Evolutionary conservation across 2,888 invertebrate species (phyloP), one percentile per base, ranked within the genome.

Genomic region (Hirtodrosophila trivittata): DNA sequence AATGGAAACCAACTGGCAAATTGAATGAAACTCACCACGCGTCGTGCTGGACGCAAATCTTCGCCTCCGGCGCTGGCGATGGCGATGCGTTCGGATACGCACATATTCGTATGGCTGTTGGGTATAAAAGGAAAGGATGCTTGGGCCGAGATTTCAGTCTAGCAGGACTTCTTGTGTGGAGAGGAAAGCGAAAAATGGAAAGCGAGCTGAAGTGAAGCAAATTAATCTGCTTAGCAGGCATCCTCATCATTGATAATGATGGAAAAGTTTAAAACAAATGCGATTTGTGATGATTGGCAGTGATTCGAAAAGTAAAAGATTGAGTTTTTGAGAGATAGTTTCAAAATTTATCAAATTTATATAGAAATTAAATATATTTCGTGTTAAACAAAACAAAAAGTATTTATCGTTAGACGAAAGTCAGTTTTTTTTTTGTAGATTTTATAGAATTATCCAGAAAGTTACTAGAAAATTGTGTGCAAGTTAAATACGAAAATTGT

Each of bases 101-200:
- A 33, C 30, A 4, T n/a, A 32, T 38, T 10, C 32, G 14, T 7
- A 14, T 26, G 33, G 32, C 35, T 16, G 37, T 30, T 35, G 49
- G 51, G 80, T 86, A 86, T 82, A 82, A 82, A 82, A 86, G 70
- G 70, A 30, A 35, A 49, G 52, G 58, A 38, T 30, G 54, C 45
- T 65, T 37, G n/a, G 42, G 7, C 47, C 25, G 63, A 64, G 73
- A 77, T 73, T 77, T 86, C 60, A 82, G 81, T 82, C 67, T 38
- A 32, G 33, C 46, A 54, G 57, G 50, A 64, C 75, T 59, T 41
- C 55, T 62, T 42, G 66, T 39, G 39, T 46, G 49, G 18, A 38
- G 54, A 28, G 18, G 13, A 14, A 9, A 25, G 13, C 28, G 5
- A 28, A 35, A 16, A 13, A 3, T 38, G 14, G 13, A 13, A 16